phyloP scores from a whole-genome alignment of 92 coral and sea anemone genomes.

The Chrysogorgia sp. region DNA sequence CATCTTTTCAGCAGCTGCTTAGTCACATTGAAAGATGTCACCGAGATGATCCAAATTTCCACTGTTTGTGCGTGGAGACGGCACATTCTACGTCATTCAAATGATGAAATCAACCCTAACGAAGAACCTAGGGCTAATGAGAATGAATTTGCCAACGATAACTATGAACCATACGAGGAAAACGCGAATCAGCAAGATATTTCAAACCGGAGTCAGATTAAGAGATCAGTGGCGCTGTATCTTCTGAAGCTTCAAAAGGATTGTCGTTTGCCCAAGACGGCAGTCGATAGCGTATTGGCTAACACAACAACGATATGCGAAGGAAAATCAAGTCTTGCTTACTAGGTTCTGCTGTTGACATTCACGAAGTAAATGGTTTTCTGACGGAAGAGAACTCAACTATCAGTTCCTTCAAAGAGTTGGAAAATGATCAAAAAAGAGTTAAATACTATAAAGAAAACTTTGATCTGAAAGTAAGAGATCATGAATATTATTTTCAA shows the following conservation, averaged over 20 bases:
- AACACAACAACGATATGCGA: no score
- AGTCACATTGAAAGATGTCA: slow-evolving; percentile 23
- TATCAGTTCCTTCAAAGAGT: no score
- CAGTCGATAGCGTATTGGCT: no score
- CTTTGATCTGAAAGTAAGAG: neutral
- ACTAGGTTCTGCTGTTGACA: neutral
- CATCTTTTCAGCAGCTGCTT: no score
- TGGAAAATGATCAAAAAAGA: no score
- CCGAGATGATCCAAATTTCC: slow-evolving; percentile 15
- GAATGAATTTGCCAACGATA: neutral
- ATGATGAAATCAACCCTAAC: neutral
- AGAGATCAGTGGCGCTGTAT: no score
- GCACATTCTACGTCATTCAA: neutral
- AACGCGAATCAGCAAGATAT: no score
- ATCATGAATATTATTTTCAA: neutral
- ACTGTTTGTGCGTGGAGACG: slow-evolving; percentile 29
- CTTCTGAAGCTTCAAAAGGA: no score
- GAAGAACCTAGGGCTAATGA: neutral
- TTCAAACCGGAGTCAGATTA: no score
- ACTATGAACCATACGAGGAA: neutral
- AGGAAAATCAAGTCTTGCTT: neutral
- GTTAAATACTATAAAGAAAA: no score
- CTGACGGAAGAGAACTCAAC: no score
- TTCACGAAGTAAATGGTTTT: neutral
- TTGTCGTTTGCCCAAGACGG: no score